Base-by-base conservation (phyloP, 2,888 invertebrate species). In the Creontiades dilutus region DNA sequence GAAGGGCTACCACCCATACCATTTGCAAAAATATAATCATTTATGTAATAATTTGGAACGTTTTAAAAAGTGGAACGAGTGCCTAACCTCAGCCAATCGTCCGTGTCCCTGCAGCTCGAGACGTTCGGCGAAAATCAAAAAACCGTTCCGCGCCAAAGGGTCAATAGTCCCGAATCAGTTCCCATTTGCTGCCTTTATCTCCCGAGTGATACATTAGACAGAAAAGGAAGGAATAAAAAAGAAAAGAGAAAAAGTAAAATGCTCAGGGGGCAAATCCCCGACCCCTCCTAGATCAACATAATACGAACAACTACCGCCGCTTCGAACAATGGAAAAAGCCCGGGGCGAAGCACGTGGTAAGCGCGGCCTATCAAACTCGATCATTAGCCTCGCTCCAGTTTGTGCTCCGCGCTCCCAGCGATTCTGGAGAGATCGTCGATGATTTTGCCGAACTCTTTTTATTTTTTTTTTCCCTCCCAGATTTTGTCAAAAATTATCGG, bases 321-420 rank as follows among this genome's bases (percentile, higher is more conserved):
- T 23, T 23, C 23, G 68, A 68, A 68, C 68, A 68, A 68, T 68
- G 68, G 23, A 27, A 68, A 23, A n/a, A 5, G 68, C 68, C 68
- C 19, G 27, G 27, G 68, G 68, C 23, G 19, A 13, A 68, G 68
- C 68, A 68, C 68, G 68, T 68, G 68, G 68, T 68, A 68, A 13
- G 27, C 0, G 19, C 19, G 23, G 68, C 68, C 68, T 68, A 68
- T 68, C 68, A 23, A 23, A 27, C 19, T 37, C 68, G 23, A 68
- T 68, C 68, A 68, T 68, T 68, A 68, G 68, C 68, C 68, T 68
- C 68, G 68, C 23, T 68, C 68, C 23, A 68, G 68, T 68, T 52
- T 52, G 52, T 52, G 19, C 68, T 12, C 12, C 19, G 23, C 68
- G 68, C 68, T 68, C 68, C 27, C 68, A 68, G 68, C 68, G 23